Evolutionary conservation across 2,888 invertebrate species (phyloP).

Genomic region (Hipparchia semele): DNA sequence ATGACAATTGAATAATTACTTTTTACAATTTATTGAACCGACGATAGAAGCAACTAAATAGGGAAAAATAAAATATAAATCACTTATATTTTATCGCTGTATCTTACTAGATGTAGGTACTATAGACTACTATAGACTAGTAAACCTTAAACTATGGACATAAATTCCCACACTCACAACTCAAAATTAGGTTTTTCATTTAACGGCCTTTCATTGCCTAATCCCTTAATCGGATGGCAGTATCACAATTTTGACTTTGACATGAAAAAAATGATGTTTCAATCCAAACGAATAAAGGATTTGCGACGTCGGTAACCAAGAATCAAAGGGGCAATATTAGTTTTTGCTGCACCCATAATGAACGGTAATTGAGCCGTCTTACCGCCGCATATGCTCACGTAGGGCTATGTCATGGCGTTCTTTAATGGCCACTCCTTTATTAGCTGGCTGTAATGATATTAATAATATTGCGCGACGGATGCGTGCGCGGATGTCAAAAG

Average conservation of each 20-base stretch:
- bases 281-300: slow-evolving; percentile 25
- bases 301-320: slow-evolving; percentile 29
- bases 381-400: slow-evolving; percentile 33
- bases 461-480: slow-evolving; percentile 24
- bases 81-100: too few relatives aligned
- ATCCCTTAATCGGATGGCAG: too few relatives aligned
- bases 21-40: too few relatives aligned
- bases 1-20: too few relatives aligned
- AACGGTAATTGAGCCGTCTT: slow-evolving; percentile 32
- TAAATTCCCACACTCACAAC: too few relatives aligned
- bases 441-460: slow-evolving; percentile 22
- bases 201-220: too few relatives aligned
- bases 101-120: too few relatives aligned
- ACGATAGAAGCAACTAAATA: too few relatives aligned
- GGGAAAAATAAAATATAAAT: too few relatives aligned
- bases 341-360: slow-evolving; percentile 36
- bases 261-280: not conserved
- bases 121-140: too few relatives aligned
- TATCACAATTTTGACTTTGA: not conserved
- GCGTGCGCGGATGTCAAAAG: slow-evolving; percentile 20
- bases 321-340: slow-evolving; percentile 36
- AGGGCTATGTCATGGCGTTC: slow-evolving; percentile 28
- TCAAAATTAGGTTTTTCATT: too few relatives aligned
- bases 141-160: too few relatives aligned
- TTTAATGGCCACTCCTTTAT: slow-evolving; percentile 19